phyloP scores from a whole-genome alignment of 2,113 vertebrate species.

The Dasyornis broadbenti region DNA sequence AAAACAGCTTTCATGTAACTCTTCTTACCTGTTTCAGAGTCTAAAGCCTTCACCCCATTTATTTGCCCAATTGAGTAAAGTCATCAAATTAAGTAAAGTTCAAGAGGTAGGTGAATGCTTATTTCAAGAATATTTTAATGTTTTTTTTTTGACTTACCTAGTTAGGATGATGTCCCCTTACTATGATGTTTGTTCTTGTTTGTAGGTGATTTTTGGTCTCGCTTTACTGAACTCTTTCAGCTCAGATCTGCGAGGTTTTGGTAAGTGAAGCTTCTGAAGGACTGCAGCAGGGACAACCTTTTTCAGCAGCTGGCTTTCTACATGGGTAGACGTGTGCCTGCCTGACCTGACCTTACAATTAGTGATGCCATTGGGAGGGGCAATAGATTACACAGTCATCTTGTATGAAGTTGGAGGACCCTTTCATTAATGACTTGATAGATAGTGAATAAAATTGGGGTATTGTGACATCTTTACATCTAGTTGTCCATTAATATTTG shows the following conservation, averaged over 20 bases:
- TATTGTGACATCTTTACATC: background rate
- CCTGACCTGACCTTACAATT: background rate
- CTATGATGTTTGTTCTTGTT: background rate
- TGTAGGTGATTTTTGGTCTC: constrained; percentile 96
- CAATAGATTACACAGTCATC: background rate
- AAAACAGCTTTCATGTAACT: background rate
- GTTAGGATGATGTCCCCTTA: background rate
- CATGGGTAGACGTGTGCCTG: background rate
- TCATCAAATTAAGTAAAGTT: constrained; percentile 99
- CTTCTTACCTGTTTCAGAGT: constrained; percentile 82
- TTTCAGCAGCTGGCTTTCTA: background rate
- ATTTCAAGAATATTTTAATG: background rate
- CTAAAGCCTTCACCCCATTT: constrained; percentile 96
- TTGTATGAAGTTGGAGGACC: background rate
- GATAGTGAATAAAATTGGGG: background rate
- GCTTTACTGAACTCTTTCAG: constrained; percentile 95
- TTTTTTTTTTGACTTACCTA: background rate
- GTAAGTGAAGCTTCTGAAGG: constrained; percentile 71
- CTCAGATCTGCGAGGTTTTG: constrained; percentile 93
- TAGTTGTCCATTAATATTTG: background rate
- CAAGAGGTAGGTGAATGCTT: constrained; percentile 88
- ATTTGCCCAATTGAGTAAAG: constrained; percentile 98
- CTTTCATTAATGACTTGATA: background rate
- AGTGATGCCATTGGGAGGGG: background rate
- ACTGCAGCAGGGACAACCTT: background rate